Conservation (phyloP, 2,797 vertebrate genomes). For the Carcharodon carcharias region DNA sequence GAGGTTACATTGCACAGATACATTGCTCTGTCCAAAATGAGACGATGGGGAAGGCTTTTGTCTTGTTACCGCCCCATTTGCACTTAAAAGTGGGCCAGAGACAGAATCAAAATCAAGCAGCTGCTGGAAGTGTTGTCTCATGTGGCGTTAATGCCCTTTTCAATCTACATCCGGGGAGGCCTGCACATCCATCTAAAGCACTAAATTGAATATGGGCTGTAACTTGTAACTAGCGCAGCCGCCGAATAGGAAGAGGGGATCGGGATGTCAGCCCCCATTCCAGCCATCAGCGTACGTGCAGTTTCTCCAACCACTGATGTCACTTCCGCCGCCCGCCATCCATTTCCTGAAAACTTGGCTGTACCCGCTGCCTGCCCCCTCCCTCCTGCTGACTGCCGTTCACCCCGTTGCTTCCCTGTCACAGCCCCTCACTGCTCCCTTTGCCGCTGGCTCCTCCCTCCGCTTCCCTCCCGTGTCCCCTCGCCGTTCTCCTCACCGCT, state of each 20-base stretch:
- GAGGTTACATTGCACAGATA: neutral
- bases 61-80: neutral
- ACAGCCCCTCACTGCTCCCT: neutral
- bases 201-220: neutral
- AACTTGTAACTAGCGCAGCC: neutral
- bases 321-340: neutral
- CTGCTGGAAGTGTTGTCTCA: neutral
- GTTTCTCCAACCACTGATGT: neutral
- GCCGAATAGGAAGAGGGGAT: neutral
- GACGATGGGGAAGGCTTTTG: neutral
- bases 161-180: neutral
- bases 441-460: neutral
- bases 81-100: neutral
- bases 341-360: neutral
- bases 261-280: neutral
- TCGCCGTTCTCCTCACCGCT: too few species aligned
- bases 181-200: neutral
- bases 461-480: too few species aligned
- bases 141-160: neutral
- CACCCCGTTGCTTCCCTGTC: neutral
- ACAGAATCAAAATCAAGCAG: neutral
- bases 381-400: neutral
- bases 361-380: neutral
- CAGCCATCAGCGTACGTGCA: neutral
- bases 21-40: neutral